Evolutionary conservation across 1,140 invertebrate species (phyloP).

Genomic region (Conopomorpha cramerella): DNA sequence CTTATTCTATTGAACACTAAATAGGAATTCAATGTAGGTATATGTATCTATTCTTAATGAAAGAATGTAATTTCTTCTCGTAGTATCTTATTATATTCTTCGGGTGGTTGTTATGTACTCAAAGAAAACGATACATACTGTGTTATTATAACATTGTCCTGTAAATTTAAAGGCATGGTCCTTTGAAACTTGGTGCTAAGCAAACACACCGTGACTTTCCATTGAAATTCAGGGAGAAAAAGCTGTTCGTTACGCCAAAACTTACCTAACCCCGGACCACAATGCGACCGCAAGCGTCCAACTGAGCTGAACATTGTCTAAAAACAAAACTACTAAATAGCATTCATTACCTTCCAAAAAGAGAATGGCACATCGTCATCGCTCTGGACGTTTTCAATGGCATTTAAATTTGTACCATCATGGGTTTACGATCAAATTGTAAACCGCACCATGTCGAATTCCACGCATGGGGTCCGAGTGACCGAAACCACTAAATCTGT

Average conservation of each 20-base stretch:
- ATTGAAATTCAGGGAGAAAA: no score
- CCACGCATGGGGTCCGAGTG: slow-evolving; percentile 26
- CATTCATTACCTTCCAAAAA: slow-evolving; percentile 12
- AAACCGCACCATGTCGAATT: slow-evolving; percentile 20
- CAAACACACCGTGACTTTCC: no score
- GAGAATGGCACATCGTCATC: slow-evolving; percentile 16
- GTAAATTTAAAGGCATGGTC: no score
- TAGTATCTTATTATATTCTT: no score
- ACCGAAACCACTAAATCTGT: slow-evolving; percentile 19
- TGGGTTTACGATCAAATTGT: slow-evolving; percentile 23
- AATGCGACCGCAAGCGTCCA: background rate
- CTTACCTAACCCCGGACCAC: background rate
- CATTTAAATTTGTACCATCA: slow-evolving; percentile 25
- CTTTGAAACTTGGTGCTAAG: no score
- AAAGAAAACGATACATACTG: no score
- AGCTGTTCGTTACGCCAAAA: background rate
- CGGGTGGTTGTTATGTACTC: no score
- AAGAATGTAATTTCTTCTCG: no score
- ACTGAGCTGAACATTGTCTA: background rate
- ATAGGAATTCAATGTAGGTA: no score
- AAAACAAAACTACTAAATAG: slow-evolving; percentile 11
- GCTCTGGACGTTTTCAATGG: slow-evolving; percentile 17
- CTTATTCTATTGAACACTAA: no score
- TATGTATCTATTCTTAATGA: no score
- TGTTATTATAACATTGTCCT: no score